phyloP scores from a whole-genome alignment of 2,113 vertebrate genomes.

The Anarrhichthys ocellatus region DNA sequence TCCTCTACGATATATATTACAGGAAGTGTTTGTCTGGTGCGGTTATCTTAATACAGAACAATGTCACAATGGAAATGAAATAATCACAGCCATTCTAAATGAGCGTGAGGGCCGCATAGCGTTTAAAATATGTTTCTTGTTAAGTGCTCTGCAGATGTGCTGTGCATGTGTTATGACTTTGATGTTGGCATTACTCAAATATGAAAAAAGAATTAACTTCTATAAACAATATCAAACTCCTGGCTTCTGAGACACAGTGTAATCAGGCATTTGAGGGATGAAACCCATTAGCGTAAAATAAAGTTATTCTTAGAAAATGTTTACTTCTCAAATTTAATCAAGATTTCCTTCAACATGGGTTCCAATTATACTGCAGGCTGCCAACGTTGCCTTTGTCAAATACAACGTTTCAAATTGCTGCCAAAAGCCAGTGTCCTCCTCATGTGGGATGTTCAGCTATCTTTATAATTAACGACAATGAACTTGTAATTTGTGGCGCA shows the following conservation, averaged over 20 bases:
- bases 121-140: conserved; percentile 67
- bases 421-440: conserved; percentile 43
- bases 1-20: conserved; percentile 29
- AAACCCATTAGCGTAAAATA: conserved; percentile 72
- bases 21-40: conserved; percentile 58
- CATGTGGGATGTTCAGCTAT: conserved; percentile 54
- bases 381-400: conserved; percentile 56
- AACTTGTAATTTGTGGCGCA: conserved; percentile 51
- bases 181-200: conserved; percentile 66
- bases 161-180: conserved; percentile 61
- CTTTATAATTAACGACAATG: conserved; percentile 55
- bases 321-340: conserved; percentile 70
- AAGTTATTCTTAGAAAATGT: conserved; percentile 79
- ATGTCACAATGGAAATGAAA: conserved; percentile 54
- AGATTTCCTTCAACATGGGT: conserved; percentile 55
- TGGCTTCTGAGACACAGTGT: conserved; percentile 61
- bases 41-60: conserved; percentile 48
- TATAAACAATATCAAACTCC: conserved; percentile 74
- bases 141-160: conserved; percentile 61
- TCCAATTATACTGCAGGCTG: conserved; percentile 47
- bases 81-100: conserved; percentile 50
- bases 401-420: conserved; percentile 36
- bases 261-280: conserved; percentile 75
- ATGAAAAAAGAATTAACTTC: conserved; percentile 59
- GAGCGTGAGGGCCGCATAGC: conserved; percentile 23